Percentiles rank a stretch among this genome's conserved stretches.
phyloP scores from a whole-genome alignment of 2,113 vertebrate genomes.

The Cairina moschata region DNA sequence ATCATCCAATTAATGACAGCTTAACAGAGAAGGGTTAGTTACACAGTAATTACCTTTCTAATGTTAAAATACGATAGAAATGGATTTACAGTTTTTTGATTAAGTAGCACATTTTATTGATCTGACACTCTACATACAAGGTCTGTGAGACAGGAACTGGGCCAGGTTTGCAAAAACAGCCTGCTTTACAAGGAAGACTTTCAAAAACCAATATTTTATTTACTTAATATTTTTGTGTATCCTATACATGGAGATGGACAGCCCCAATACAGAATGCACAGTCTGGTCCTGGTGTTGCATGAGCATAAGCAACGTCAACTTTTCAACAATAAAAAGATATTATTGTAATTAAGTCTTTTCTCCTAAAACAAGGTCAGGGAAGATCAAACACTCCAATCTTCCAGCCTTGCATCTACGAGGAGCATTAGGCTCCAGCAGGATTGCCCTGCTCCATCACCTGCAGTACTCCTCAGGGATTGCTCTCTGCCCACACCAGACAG shows the following conservation, averaged over 20 bases:
- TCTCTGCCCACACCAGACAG: not conserved
- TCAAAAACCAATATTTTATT: not conserved
- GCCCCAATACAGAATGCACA: not conserved
- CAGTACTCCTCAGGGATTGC: not conserved
- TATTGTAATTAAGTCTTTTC: not conserved
- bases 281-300: not conserved
- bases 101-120: not conserved
- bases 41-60: not conserved
- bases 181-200: not conserved
- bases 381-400: not conserved
- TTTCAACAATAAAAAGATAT: not conserved
- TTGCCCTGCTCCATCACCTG: not conserved
- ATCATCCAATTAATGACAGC: slow-evolving; percentile 60
- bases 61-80: slow-evolving; percentile 43
- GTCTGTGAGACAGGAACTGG: not conserved
- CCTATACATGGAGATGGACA: not conserved
- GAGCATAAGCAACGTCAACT: not conserved
- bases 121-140: not conserved
- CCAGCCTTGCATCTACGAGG: not conserved
- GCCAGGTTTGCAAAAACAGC: not conserved
- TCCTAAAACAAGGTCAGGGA: not conserved
- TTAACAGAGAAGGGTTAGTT: slow-evolving; percentile 35
- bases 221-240: not conserved
- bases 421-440: not conserved
- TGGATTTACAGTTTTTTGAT: slow-evolving; percentile 30